phyloP scores from a whole-genome alignment of 1,140 invertebrate species.

The Scaptomyza montana region DNA sequence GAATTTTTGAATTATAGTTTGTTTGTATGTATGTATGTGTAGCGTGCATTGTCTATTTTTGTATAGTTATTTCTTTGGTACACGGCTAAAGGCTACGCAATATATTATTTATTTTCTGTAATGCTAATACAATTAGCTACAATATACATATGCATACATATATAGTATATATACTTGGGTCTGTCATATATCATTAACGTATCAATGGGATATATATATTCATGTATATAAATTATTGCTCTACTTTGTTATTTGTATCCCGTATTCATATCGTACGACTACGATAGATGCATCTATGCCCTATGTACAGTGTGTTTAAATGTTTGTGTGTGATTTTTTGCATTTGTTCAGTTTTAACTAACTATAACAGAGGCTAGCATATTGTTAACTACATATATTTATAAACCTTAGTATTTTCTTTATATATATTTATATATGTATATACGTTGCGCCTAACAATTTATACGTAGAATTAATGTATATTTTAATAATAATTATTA shows the following conservation, averaged over 20 bases:
- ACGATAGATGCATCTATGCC: conserved; percentile 52
- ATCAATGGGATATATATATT: conserved; percentile 17
- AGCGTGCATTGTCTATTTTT: conserved; percentile 9
- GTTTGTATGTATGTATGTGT: conserved; percentile 23
- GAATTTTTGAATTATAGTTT: conserved; percentile 42
- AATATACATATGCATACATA: conserved; percentile 51
- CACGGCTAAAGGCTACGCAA: conserved; percentile 77
- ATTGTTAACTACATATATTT: conserved; percentile 37
- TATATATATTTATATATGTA: conserved; percentile 26
- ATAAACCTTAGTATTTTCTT: conserved; percentile 17
- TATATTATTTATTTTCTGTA: conserved; percentile 50
- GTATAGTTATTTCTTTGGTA: conserved; percentile 64
- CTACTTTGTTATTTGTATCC: conserved; percentile 61
- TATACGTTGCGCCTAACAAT: conserved; percentile 34
- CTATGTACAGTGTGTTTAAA: conserved; percentile 63
- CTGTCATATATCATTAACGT: conserved; percentile 35
- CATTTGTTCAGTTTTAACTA: conserved; percentile 61
- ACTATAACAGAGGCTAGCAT: conserved; percentile 73
- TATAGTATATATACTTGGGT: conserved; percentile 48
- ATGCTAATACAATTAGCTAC: conserved; percentile 18
- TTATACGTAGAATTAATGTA: conserved; percentile 34
- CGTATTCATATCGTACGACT: conserved; percentile 29
- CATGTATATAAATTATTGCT: conserved; percentile 66
- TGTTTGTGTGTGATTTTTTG: conserved; percentile 20
- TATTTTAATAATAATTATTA: conserved; percentile 46